Base-by-base conservation (phyloP, 2,113 vertebrate genomes). In the Podocnemis expansa region DNA sequence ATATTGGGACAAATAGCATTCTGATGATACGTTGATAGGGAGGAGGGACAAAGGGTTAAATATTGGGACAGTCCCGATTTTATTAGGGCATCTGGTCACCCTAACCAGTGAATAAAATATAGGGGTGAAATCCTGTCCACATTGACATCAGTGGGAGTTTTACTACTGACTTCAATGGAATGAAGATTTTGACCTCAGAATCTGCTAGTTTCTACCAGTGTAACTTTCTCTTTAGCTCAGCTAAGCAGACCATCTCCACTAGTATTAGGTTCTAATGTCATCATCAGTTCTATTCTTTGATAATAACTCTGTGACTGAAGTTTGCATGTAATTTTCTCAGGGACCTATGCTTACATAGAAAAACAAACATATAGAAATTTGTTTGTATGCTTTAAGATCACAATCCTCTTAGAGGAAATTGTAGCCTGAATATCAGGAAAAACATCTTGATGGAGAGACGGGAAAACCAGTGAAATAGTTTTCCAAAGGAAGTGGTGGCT, bases 201-300 rank as follows among this genome's bases (percentile, higher is more conserved):
- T 89, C 80, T 89, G 10, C 29, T 89, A 80, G 70, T 76, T 95
- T 31, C 73, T 56, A 31, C 49, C 73, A 54, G 90, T 91, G 84
- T 49, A 89, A 93, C 91, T 93, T 27, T 87, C 96, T 80, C 79
- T 12, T 90, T 91, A 16, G 9, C 83, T 41, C 60, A 58, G 82
- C 76, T 89, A 91, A 91, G 54, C 73, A 94, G 94, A 92, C 82
- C 63, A 93, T 82, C 56, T 85, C 88, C 90, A 47, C 84, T 88
- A 80, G 73, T 91, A 38, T 94, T 94, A 87, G 55, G 49, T 95
- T 94, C 95, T 91, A 97, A 94, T 96, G 94, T 93, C 90, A 70
- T 78, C 90, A 93, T 45, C 63, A 93, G 90, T 89, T 95, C 91
- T 92, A 82, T 90, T 89, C 91, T 94, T 95, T 90, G 52, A 38